A percentile compares a stretch with the other conserved stretches of the same genome.
Evolutionary conservation across 2,888 invertebrate species (phyloP).

Genomic region (Boloria euphrosyne): DNA sequence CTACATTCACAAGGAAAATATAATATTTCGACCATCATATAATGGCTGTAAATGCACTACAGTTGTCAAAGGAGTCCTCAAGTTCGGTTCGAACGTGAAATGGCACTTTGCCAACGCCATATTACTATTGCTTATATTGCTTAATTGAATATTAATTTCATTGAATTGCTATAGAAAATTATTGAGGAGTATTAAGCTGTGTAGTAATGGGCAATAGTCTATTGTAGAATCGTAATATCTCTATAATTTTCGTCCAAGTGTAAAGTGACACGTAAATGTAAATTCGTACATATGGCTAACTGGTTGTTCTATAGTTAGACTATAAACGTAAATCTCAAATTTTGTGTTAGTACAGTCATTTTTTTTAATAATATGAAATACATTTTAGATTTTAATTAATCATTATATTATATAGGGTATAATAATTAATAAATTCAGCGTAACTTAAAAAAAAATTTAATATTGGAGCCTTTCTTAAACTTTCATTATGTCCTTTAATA

Average conservation of each 20-base stretch:
- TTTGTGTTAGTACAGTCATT: too few relatives aligned
- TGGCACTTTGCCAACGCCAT: slow-evolving; percentile 42
- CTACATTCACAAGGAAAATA: not conserved
- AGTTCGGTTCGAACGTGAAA: slow-evolving; percentile 37
- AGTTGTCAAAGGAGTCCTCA: slow-evolving; percentile 37
- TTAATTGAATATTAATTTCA: slow-evolving; percentile 44
- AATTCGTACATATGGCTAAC: too few relatives aligned
- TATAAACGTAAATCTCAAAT: too few relatives aligned
- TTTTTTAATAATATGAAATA: too few relatives aligned
- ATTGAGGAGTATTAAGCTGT: slow-evolving; percentile 19
- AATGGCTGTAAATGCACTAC: slow-evolving; percentile 7
- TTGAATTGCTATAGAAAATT: slow-evolving; percentile 32
- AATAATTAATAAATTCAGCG: too few relatives aligned
- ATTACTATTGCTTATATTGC: slow-evolving; percentile 41
- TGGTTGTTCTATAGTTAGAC: too few relatives aligned
- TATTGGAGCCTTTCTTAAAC: too few relatives aligned
- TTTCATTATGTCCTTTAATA: too few relatives aligned
- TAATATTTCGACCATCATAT: not conserved
- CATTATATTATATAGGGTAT: too few relatives aligned
- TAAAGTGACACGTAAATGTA: not conserved
- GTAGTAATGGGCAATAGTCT: not conserved
- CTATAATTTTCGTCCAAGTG: not conserved
- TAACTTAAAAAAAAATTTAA: too few relatives aligned
- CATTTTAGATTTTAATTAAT: too few relatives aligned
- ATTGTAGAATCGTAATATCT: not conserved